phyloP scores from a whole-genome alignment of 1,140 invertebrate species.

The Whitmania pigra region DNA sequence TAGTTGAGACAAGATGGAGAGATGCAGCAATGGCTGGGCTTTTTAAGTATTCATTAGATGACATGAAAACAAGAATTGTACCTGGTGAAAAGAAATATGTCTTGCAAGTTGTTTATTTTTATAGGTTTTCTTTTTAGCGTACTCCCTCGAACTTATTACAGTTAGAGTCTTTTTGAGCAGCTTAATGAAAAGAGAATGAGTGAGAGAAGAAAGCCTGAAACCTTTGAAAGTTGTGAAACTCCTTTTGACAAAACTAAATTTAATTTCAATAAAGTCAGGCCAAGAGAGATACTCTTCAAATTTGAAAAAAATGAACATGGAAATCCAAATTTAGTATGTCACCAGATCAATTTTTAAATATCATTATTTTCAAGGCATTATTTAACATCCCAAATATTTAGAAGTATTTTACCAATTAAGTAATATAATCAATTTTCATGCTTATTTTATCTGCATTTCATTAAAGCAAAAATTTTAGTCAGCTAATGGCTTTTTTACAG shows the following conservation, averaged over 20 bases:
- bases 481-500: background rate
- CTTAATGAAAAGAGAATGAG: conserved; percentile 52
- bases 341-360: background rate
- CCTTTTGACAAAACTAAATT: conserved; percentile 52
- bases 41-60: conserved; percentile 33
- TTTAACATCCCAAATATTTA: too few species aligned
- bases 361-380: too few species aligned
- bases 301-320: conserved; percentile 2
- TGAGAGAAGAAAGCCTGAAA: conserved; percentile 51
- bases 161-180: conserved; percentile 40
- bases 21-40: conserved; percentile 30
- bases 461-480: too few species aligned
- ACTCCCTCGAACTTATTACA: background rate
- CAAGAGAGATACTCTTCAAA: conserved; percentile 49
- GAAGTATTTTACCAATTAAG: too few species aligned
- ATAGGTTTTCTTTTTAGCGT: background rate
- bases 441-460: too few species aligned
- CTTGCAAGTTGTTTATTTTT: conserved; percentile 6
- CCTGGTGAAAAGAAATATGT: conserved; percentile 26
- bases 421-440: too few species aligned
- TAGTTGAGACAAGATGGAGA: conserved; percentile 30
- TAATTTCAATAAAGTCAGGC: conserved; percentile 55
- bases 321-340: conserved; percentile 18
- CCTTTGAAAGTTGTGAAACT: conserved; percentile 48
- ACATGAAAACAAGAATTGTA: conserved; percentile 32